Evolutionary conservation across 2,888 invertebrate genomes (phyloP), one percentile per base, ranked within the genome.

Genomic region (Trichacis sp.): DNA sequence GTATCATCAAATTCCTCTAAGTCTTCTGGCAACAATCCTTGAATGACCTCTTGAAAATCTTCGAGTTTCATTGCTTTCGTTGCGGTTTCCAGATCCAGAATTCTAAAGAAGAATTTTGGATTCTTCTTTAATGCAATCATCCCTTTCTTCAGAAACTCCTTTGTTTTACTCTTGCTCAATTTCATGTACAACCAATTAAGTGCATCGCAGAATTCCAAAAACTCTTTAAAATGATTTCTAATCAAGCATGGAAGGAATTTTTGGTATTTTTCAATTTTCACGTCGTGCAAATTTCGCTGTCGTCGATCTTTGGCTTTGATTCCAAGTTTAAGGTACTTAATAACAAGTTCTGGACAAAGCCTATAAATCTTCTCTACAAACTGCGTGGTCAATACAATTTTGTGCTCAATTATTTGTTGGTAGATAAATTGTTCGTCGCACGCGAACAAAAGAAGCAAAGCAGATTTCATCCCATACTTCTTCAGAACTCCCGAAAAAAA

Each of bases 401-500:
- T 59, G 0, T 60, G 57, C 0, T 67, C n/a, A 0, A 67, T 29
- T 1, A 80, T 57, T 0, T 42, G 57, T 0, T 72, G 9, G 36
- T 63, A 73, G n/a, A 74, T 57, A 29, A 80, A 84, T 0, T 40
- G n/a, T 24, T 80, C 76, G 12, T 72, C 58, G 55, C 83, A 84
- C 0, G 76, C 74, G 0, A 64, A 15, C 0, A 84, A 42, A 2
- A 84, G 30, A 0, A 77, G 78, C 8, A 73, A 14, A 0, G 79
- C 77, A 12, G 73, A 66, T 0, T 69, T 45, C 1, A 67, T 17
- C 0, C 74, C 75, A 20, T 78, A 84, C 1, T 36, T 52, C 5
- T 64, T 11, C 0, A 40, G n/a, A 0, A 82, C 20, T 0, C 20
- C 54, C 0, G 3, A 1, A 43, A 81, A 84, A 48, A 84, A 79